These are phyloP conservation scores for Ectemnius continuus DNA, from an alignment of 2,888 invertebrate genomes.

Conservation along the genomic window DNA sequence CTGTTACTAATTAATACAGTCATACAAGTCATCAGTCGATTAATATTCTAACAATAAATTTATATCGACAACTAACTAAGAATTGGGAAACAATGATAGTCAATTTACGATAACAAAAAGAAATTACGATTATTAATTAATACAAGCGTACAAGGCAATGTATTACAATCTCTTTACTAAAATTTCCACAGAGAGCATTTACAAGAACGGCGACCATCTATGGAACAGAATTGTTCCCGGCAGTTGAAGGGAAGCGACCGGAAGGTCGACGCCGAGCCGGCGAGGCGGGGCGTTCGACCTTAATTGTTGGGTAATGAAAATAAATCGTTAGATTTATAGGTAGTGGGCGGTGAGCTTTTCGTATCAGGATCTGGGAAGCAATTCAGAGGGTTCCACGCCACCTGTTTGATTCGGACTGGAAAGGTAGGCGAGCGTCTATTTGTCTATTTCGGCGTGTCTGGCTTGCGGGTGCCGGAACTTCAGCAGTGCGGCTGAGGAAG, in stretches of 20 bases:
- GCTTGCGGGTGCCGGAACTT: constrained; percentile 19
- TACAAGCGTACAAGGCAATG: no score
- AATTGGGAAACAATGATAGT: no score
- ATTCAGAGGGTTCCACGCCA: constrained; percentile 50
- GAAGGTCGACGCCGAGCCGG: constrained; percentile 2
- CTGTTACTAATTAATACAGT: no score
- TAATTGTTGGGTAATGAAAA: constrained; percentile 72
- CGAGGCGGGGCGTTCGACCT: constrained; percentile 37
- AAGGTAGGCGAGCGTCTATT: constrained; percentile 58
- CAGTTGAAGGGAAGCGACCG: neutral
- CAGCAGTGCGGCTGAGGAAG: constrained; percentile 25
- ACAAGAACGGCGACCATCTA: no score
- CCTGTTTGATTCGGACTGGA: constrained; percentile 67
- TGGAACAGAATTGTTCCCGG: neutral
- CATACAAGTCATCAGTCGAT: no score
- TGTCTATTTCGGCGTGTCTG: constrained; percentile 63
- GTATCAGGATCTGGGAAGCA: constrained; percentile 21
- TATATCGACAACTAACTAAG: no score
- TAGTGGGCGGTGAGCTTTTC: neutral
- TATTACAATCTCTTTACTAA: no score
- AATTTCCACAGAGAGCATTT: no score
- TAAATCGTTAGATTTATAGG: constrained; percentile 69
- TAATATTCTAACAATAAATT: no score
- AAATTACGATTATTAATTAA: no score
- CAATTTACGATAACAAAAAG: no score